These are phyloP conservation scores for Ctenodactylus gundi DNA, from an alignment of 2,113 vertebrate genomes.

Conservation along the genomic window DNA sequence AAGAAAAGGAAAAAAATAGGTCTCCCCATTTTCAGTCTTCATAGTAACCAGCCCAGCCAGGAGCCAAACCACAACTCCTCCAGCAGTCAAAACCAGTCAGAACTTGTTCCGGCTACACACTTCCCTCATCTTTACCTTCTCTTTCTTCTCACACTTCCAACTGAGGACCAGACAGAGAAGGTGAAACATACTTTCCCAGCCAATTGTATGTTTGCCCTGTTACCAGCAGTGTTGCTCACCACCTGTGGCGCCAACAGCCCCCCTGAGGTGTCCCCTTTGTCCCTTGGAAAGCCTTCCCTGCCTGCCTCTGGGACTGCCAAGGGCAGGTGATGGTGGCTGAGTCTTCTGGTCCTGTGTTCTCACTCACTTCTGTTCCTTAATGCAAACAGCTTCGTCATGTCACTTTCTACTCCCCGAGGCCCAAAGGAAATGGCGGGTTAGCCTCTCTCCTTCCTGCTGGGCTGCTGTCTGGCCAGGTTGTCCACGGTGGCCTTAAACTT, in stretches of 20 bases:
- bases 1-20: no score
- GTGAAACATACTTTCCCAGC: background rate
- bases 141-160: background rate
- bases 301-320: background rate
- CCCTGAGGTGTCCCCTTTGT: background rate
- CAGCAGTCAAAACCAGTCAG: background rate
- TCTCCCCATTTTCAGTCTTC: no score
- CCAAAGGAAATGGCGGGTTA: background rate
- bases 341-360: background rate
- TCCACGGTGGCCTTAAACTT: background rate
- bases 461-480: background rate
- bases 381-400: background rate
- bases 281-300: background rate
- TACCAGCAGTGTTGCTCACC: background rate
- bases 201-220: rapidly evolving
- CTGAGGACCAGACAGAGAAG: background rate
- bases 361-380: background rate
- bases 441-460: background rate
- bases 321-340: rapidly evolving
- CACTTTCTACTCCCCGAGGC: background rate
- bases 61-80: no score
- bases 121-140: background rate
- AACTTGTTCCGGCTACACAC: background rate
- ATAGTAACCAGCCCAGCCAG: background rate
- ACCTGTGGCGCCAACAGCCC: no score